These are phyloP conservation scores for Ichneumon xanthorius DNA, from an alignment of 2,888 invertebrate genomes.

Conservation along the genomic window DNA sequence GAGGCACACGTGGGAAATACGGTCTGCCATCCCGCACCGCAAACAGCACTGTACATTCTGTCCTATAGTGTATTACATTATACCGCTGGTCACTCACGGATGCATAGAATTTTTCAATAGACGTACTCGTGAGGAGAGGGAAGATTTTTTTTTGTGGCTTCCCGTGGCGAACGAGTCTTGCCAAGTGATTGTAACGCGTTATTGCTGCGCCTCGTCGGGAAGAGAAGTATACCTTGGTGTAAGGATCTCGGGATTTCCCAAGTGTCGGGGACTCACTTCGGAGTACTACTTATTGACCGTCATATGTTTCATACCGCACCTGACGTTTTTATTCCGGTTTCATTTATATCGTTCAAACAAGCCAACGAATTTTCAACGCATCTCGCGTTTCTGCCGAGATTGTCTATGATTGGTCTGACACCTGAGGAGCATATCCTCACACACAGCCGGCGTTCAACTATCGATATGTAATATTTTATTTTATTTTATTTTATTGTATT, in stretches of 20 bases:
- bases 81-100: conserved; percentile 67
- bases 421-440: no score
- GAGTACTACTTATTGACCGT: conserved; percentile 53
- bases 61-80: conserved; percentile 27
- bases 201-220: conserved; percentile 21
- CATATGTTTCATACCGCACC: conserved; percentile 37
- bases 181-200: conserved; percentile 59
- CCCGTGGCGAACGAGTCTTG: conserved; percentile 10
- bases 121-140: conserved; percentile 57
- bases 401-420: neutral
- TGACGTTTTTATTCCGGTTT: conserved; percentile 38
- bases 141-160: conserved; percentile 51
- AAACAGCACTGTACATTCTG: conserved; percentile 42
- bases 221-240: conserved; percentile 25
- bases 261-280: conserved; percentile 45
- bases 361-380: conserved; percentile 47
- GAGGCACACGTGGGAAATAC: conserved; percentile 67
- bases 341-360: conserved; percentile 30
- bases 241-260: conserved; percentile 67
- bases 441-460: no score
- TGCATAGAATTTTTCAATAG: conserved; percentile 73
- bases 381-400: conserved; percentile 11
- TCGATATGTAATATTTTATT: no score
- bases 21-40: conserved; percentile 45
- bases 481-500: no score